phyloP scores from a whole-genome alignment of 1,140 invertebrate genomes.

The Liolophura sinensis region DNA sequence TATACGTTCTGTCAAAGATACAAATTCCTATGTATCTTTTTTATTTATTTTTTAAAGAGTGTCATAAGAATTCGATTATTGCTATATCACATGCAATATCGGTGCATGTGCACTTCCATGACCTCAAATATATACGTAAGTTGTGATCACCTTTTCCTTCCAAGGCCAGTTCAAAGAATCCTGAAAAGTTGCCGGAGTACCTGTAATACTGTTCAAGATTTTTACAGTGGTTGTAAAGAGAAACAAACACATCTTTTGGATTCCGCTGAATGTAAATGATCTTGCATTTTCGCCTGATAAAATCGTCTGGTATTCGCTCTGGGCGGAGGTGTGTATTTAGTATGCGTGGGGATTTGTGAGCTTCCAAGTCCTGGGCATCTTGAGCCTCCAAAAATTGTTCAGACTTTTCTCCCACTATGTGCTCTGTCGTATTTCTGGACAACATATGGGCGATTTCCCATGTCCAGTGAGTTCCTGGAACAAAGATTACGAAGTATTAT shows the following conservation, averaged over 20 bases:
- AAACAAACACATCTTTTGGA: constrained; percentile 21
- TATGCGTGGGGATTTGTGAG: constrained; percentile 21
- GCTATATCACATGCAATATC: too few species aligned
- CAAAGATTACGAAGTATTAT: too few species aligned
- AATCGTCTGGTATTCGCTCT: constrained; percentile 17
- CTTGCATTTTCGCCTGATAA: constrained; percentile 15
- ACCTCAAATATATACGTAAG: too few species aligned
- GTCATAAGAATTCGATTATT: too few species aligned
- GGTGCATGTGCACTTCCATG: too few species aligned
- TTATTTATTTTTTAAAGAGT: too few species aligned
- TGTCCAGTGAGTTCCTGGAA: constrained; percentile 31
- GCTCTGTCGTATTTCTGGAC: constrained; percentile 18
- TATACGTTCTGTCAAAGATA: too few species aligned
- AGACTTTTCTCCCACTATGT: constrained; percentile 17
- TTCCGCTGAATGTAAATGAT: constrained; percentile 23
- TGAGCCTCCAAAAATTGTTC: constrained; percentile 18
- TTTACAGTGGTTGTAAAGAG: constrained; percentile 19
- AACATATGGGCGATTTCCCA: constrained; percentile 28
- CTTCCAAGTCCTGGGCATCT: constrained; percentile 11
- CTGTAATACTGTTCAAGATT: constrained; percentile 19
- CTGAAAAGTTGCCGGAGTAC: constrained; percentile 27
- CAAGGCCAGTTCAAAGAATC: constrained; percentile 22
- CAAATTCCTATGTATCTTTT: too few species aligned
- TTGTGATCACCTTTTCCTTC: constrained; percentile 24
- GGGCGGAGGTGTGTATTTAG: constrained; percentile 24